Evolutionary conservation across 2,888 invertebrate species (phyloP).

Genomic region (Rotaria magnacalcarata): DNA sequence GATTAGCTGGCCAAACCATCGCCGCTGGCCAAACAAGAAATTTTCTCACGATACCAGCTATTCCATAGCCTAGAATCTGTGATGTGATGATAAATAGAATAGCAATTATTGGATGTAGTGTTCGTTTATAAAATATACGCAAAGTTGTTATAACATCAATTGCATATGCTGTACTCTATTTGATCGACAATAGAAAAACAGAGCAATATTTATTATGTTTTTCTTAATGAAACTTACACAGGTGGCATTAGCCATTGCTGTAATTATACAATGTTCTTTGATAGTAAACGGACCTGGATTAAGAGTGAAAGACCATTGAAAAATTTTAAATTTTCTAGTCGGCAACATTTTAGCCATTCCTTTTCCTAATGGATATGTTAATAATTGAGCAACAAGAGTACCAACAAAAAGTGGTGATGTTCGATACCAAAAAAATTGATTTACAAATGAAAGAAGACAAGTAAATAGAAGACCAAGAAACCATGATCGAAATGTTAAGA

Average conservation of each 20-base stretch:
- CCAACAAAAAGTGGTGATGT: not conserved
- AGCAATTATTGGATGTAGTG: not conserved
- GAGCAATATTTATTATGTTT: too few relatives aligned
- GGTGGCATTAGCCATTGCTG: not conserved
- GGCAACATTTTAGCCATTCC: not conserved
- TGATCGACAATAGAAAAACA: too few relatives aligned
- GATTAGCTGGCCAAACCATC: constrained; percentile 1
- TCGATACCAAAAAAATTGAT: constrained; percentile 23
- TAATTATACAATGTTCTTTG: not conserved
- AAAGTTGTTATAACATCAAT: not conserved
- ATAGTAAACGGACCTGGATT: constrained; percentile 25
- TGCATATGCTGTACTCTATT: not conserved
- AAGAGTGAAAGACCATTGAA: not conserved
- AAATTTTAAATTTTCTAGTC: not conserved
- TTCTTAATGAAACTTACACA: not conserved
- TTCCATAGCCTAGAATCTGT: not conserved
- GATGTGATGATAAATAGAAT: not conserved
- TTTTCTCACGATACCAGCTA: constrained; percentile 5
- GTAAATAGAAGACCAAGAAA: not conserved
- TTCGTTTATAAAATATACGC: not conserved
- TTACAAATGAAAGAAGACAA: not conserved
- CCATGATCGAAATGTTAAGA: not conserved
- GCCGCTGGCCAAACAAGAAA: not conserved
- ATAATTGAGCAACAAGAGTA: not conserved
- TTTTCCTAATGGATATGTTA: not conserved